Base-by-base conservation (phyloP, 1,140 invertebrate species). In the Bradysia coprophila region DNA sequence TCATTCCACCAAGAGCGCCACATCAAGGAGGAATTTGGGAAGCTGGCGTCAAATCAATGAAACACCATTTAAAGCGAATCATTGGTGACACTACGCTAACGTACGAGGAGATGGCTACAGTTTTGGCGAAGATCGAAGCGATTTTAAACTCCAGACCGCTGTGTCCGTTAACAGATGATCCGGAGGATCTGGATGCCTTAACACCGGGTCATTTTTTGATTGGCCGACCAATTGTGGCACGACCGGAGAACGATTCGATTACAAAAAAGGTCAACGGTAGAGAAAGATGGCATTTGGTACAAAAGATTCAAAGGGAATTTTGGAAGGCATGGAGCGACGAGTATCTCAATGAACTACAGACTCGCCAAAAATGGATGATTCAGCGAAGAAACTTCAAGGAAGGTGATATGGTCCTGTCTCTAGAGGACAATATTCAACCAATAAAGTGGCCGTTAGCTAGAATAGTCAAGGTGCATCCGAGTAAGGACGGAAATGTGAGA, bases 21-120 rank as follows among this genome's bases (percentile, higher is more conserved):
- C 48, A 61, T 41, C 45, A 52, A 16, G 57, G 55, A 23, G 60
- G 61, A 19, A 33, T 56, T 2, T 62, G 59, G 57, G 59, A 62
- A 46, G 41, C 48, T 21, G 43, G 45, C 2, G 48, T 62, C 1
- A 49, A 56, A 38, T 50, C 48, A 18, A 42, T 49, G 2, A 52
- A 53, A 41, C 23, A 24, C 15, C 47, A 52, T 34, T 37, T 52
- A 18, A 34, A 41, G n/a, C 2, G 46, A 15, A 37, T 47, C 11
- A 18, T 49, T 1, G 34, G 42, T n/a, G 38, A 47, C 11, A 13
- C 28, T 21, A 43, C 16, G 18, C 44, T 42, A 16, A 47, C 49
- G 1, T 50, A 44, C 43, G 51, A 56, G 43, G 51, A 56, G 41
- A 28, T 53, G 1, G 21, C 6, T 9, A 55, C 53, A 0, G 15